phyloP scores from a whole-genome alignment of 2,888 invertebrate genomes.

The Troides oblongomaculatus region DNA sequence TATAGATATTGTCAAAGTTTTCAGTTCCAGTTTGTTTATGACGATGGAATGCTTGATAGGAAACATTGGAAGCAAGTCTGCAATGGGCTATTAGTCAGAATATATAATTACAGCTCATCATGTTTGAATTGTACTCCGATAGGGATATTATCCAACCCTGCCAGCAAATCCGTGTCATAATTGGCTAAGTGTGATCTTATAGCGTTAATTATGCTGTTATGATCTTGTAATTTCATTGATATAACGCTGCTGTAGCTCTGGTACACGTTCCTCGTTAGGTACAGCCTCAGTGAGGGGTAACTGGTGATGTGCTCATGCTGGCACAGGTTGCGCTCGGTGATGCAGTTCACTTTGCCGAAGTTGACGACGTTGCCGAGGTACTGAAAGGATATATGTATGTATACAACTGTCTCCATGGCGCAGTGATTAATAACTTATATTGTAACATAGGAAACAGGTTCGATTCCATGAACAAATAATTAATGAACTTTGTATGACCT shows the following conservation, averaged over 20 bases:
- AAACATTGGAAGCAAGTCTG: too few relatives aligned
- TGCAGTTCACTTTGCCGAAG: conserved; percentile 70
- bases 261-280: conserved; percentile 48
- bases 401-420: too few relatives aligned
- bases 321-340: conserved; percentile 62
- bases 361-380: conserved; percentile 57
- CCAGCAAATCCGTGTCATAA: conserved; percentile 48
- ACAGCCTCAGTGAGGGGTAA: conserved; percentile 65
- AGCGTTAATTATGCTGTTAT: conserved; percentile 47
- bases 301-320: conserved; percentile 63
- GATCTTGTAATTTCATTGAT: conserved; percentile 49
- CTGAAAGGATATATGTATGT: conserved; percentile 39
- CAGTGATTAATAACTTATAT: too few relatives aligned
- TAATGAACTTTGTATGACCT: too few relatives aligned
- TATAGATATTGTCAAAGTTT: too few relatives aligned
- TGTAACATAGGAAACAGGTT: too few relatives aligned
- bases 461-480: too few relatives aligned
- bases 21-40: too few relatives aligned
- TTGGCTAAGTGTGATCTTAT: conserved; percentile 51
- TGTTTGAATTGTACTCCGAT: conserved; percentile 46
- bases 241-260: conserved; percentile 52
- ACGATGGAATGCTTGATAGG: too few relatives aligned
- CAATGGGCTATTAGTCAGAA: too few relatives aligned
- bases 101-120: conserved; percentile 56
- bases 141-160: conserved; percentile 41